phyloP scores from a whole-genome alignment of 2,797 vertebrate genomes.

The Helicolenus hilgendorfi region DNA sequence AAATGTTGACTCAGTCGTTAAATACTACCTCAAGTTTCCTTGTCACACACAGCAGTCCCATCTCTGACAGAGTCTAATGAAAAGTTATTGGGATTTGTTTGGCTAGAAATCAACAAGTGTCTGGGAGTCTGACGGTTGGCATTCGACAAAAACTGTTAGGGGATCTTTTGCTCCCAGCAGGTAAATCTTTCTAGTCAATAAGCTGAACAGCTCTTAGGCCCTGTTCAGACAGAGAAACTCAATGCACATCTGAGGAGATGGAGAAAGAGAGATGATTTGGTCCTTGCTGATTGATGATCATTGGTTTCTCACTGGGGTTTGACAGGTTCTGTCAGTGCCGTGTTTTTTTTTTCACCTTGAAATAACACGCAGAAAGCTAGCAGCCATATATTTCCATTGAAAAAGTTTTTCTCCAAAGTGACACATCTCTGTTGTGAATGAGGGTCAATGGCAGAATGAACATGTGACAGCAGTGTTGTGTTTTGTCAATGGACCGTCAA shows the following conservation, averaged over 20 bases:
- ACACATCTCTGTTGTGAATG: background rate
- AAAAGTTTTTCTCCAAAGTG: background rate
- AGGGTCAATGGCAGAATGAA: background rate
- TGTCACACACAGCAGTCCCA: background rate
- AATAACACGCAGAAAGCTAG: background rate
- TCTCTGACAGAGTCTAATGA: background rate
- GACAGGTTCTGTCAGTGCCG: slow-evolving; percentile 16
- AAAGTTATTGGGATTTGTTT: background rate
- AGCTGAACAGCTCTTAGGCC: background rate
- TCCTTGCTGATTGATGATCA: slow-evolving; percentile 34
- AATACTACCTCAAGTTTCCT: background rate
- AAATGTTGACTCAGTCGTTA: background rate
- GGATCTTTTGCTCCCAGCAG: background rate
- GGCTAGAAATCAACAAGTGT: background rate
- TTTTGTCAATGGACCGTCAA: background rate
- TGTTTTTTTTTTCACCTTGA: background rate
- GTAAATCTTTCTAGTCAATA: background rate
- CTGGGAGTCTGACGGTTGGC: background rate
- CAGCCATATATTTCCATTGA: background rate
- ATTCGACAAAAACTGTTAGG: background rate
- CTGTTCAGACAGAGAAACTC: background rate
- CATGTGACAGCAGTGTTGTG: background rate
- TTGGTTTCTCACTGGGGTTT: slow-evolving; percentile 6
- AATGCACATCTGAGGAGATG: background rate
- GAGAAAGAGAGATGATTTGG: background rate